phyloP scores from a whole-genome alignment of 2,797 vertebrate species.

The Bradypodion ventrale region DNA sequence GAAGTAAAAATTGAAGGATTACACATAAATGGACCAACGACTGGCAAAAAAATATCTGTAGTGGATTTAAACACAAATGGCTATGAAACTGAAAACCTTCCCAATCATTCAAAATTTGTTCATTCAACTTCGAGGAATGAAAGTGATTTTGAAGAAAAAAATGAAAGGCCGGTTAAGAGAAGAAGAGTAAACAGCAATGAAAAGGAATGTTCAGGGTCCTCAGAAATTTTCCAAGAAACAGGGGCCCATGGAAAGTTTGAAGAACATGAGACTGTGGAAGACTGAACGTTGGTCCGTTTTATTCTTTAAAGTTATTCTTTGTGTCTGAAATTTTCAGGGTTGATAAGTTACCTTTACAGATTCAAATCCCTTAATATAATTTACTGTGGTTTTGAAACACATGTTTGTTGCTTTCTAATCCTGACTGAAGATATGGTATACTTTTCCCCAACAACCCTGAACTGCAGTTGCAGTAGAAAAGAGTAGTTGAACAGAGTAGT shows the following conservation, averaged over 20 bases:
- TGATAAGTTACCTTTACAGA: conserved; percentile 77
- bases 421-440: conserved; percentile 32
- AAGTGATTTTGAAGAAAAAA: conserved; percentile 75
- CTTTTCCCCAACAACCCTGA: conserved; percentile 35
- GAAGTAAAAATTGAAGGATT: conserved; percentile 77
- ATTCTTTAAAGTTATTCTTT: conserved; percentile 70
- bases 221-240: conserved; percentile 75
- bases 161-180: conserved; percentile 86
- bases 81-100: conserved; percentile 75
- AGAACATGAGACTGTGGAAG: conserved; percentile 74
- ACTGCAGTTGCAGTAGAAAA: conserved; percentile 47
- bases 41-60: conserved; percentile 72
- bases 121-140: conserved; percentile 72
- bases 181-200: conserved; percentile 84
- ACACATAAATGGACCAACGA: conserved; percentile 83
- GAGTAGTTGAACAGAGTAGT: conserved; percentile 45
- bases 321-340: conserved; percentile 80
- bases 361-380: conserved; percentile 59
- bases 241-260: conserved; percentile 75
- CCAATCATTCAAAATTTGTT: conserved; percentile 75
- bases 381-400: conserved; percentile 55
- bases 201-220: conserved; percentile 80
- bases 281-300: conserved; percentile 71
- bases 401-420: conserved; percentile 60
- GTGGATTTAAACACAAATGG: conserved; percentile 85